Base-by-base conservation (phyloP, 2,888 invertebrate genomes). In the Drosophila pseudotakahashii region DNA sequence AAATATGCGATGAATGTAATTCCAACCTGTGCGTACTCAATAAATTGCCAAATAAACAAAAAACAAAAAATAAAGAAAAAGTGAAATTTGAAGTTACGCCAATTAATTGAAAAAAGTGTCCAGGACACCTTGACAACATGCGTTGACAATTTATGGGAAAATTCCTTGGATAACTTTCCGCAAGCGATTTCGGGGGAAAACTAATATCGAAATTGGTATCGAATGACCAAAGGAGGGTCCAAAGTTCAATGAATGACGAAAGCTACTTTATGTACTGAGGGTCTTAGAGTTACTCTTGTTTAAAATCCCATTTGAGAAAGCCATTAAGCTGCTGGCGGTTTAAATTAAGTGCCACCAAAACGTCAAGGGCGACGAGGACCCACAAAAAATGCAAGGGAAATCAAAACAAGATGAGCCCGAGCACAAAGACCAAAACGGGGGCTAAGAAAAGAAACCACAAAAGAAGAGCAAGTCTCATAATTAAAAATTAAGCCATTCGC, bases 401-500 rank as follows among this genome's bases (percentile, higher is more conserved):
- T 37, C 64, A 64, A 64, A 64, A 72, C 77, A 74, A 69, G 66
- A 57, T 41, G 47, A 55, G 23, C 36, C 14, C 45, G 4, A 71
- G 61, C 50, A 52, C 64, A 63, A 66, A 53, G 47, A 44, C 39
- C 51, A 37, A 63, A 71, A 69, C 50, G 52, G 44, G 39, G 42
- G 16, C 11, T n/a, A 72, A 50, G 50, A 52, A 54, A 66, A 58
- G 51, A 47, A 59, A 37, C 61, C 71, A 67, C 75, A 71, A 73
- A 78, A 57, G 62, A 62, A 77, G 75, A 81, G 68, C 85, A 76
- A 87, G 88, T 81, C 87, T 78, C 88, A 85, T 85, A 88, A 85
- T 85, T 85, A 85, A 85, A 85, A 85, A 88, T 85, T 88, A 88
- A 88, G 83, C 78, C 85, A 88, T 86, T 82, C 88, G 87, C 89